Percentiles rank a stretch among this genome's conserved stretches.
These are phyloP conservation scores for Fringilla coelebs DNA, from an alignment of 2,797 vertebrate genomes.

Conservation along the genomic window DNA sequence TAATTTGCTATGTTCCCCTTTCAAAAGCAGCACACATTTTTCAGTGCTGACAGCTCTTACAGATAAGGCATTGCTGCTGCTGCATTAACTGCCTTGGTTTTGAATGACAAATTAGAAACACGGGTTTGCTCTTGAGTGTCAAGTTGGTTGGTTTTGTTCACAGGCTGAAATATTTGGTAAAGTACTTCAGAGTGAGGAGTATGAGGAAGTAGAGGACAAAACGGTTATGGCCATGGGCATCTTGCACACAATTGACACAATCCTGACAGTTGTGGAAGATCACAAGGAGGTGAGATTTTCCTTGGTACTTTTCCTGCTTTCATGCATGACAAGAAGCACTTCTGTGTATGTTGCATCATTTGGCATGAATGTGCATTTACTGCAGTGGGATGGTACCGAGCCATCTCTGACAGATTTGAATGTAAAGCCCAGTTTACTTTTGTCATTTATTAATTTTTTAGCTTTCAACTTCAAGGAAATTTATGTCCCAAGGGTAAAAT, in stretches of 20 bases:
- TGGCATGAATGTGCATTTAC: neutral
- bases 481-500: neutral
- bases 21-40: neutral
- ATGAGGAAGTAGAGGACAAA: conserved; percentile 96
- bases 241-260: conserved; percentile 94
- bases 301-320: neutral
- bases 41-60: neutral
- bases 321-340: neutral
- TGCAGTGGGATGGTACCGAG: neutral
- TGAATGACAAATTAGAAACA: neutral
- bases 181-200: conserved; percentile 95
- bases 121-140: neutral
- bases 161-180: conserved; percentile 96
- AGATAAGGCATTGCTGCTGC: neutral
- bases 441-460: neutral
- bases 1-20: neutral
- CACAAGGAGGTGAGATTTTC: conserved; percentile 86
- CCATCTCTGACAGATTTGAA: neutral
- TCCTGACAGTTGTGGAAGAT: conserved; percentile 94
- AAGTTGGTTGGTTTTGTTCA: neutral
- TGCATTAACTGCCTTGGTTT: neutral
- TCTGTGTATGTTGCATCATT: neutral
- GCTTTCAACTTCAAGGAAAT: neutral
- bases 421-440: neutral
- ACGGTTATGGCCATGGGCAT: conserved; percentile 96